Base-by-base conservation (phyloP, 2,113 vertebrate species). In the Pithys albifrons region DNA sequence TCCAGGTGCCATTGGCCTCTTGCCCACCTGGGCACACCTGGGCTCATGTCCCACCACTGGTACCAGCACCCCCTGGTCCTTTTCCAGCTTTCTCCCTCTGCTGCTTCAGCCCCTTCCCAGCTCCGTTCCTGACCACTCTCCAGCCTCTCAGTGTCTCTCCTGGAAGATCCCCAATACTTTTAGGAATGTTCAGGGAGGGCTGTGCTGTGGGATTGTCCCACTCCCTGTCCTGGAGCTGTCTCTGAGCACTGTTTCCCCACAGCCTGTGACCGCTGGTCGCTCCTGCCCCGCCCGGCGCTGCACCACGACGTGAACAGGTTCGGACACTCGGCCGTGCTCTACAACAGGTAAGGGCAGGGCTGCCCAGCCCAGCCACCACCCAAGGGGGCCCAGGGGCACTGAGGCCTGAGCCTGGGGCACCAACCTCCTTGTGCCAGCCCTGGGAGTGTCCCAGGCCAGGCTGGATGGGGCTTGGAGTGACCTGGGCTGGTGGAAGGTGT, bases 261-360 rank as follows among this genome's bases (percentile, higher is more conserved):
- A 99, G 99, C 98, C 5, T 99, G 99, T 28, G 99, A 99, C 12
- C 98, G 98, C 18, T 99, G 99, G 99, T 98, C 98, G 0, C 97
- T 98, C 31, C 98, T 99, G 62, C 98, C 98, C 46, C 98, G 98
- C 58, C 99, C 99, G 3, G 98, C 98, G 73, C 98, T 99, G 76
- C 97, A 98, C 52, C 98, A 98, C 1, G 99, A 99, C 11, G 98
- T 99, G 94, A 99, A 99, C 97, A 98, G 99, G 91, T 99, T 99
- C 71, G 99, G 99, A 29, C 99, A 99, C 94, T 99, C 99, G 0
- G 99, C 99, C 0, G 98, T 99, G 91, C 98, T 98, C 55, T 96
- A 96, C 74, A 98, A 99, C 92, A 98, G 99, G 99, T 99, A 97
- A 98, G 66, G 49, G 4, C 27, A 19, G 15, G 29, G 12, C 35